Base-by-base conservation (phyloP, 1,140 invertebrate species). In the Pachyrhynchus sulphureomaculatus region DNA sequence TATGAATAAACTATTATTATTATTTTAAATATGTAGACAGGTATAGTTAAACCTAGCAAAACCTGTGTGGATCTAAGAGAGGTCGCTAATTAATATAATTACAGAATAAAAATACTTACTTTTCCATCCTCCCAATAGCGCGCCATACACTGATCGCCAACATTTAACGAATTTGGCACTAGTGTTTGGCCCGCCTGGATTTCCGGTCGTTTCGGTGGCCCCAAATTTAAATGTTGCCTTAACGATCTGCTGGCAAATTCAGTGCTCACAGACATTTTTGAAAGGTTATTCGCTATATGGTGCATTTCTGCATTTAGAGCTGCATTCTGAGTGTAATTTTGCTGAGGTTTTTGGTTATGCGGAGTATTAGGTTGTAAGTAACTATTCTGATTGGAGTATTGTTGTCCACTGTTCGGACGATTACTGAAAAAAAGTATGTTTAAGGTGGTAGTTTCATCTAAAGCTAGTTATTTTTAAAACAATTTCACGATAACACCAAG, bases 91-190 rank as follows among this genome's bases (percentile, higher is more conserved):
- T n/a, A n/a, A n/a, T n/a, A n/a, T n/a, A n/a, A n/a, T n/a, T n/a
- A n/a, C n/a, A n/a, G n/a, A n/a, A 44, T 44, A 12, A 20, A 21
- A n/a, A 0, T 48, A 23, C n/a, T 55, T 26, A 93, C 91, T 79
- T 86, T 86, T 70, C 90, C 88, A 79, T 95, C 92, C 78, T 95
- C 92, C 92, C 92, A 95, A 77, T 95, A 95, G 72, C 92, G 90
- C 4, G 92, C 92, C 75, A 93, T 81, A 76, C 91, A 93, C 39
- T 86, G 82, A 72, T 93, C 90, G 17, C 91, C 91, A 45, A 86
- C 76, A 69, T 85, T 86, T 88, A 88, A 93, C 55, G 80, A 18
- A 3, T 26, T 17, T 23, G n/a, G 8, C 21, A 2, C 77, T 77
- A 85, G 83, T 29, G 71, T 67, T 8, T 32, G 2, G 42, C 58